Evolutionary conservation across 23 tunicate species (phyloP).

Genomic region (Ascidia mentula): DNA sequence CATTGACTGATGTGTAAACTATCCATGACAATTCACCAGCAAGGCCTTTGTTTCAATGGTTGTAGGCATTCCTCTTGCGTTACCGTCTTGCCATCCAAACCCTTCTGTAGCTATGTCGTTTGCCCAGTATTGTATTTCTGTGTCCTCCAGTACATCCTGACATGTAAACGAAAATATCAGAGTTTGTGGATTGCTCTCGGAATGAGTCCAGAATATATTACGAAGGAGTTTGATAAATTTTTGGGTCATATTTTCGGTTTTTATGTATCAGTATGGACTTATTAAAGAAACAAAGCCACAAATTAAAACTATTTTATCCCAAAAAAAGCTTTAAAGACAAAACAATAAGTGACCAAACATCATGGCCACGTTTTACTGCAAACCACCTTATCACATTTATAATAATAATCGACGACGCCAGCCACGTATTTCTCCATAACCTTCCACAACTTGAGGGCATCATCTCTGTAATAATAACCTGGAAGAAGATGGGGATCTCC

Average conservation of each 20-base stretch:
- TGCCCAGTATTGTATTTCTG: conserved; percentile 23
- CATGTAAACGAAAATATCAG: too few relatives aligned
- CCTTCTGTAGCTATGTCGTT: conserved; percentile 30
- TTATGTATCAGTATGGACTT: too few relatives aligned
- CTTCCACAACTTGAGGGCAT: conserved; percentile 50
- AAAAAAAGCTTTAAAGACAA: too few relatives aligned
- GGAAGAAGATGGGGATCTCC: conserved; percentile 48
- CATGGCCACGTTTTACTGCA: too few relatives aligned
- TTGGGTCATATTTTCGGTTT: too few relatives aligned
- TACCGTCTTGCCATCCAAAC: conserved; percentile 31
- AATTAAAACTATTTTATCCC: too few relatives aligned
- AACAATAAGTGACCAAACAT: too few relatives aligned
- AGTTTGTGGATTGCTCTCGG: too few relatives aligned
- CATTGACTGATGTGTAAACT: not conserved
- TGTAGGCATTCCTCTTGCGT: conserved; percentile 37
- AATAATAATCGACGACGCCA: conserved; percentile 26
- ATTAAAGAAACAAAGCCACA: too few relatives aligned
- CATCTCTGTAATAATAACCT: conserved; percentile 64
- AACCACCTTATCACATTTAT: conserved; percentile 44
- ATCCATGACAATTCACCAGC: conserved; percentile 8
- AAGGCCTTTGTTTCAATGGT: not conserved
- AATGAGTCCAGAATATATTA: too few relatives aligned
- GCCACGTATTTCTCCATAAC: conserved; percentile 36
- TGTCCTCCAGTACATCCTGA: conserved; percentile 30
- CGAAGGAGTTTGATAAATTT: too few relatives aligned